Base-by-base conservation (phyloP, 1,140 invertebrate genomes). In the Phymastichus coffea region DNA sequence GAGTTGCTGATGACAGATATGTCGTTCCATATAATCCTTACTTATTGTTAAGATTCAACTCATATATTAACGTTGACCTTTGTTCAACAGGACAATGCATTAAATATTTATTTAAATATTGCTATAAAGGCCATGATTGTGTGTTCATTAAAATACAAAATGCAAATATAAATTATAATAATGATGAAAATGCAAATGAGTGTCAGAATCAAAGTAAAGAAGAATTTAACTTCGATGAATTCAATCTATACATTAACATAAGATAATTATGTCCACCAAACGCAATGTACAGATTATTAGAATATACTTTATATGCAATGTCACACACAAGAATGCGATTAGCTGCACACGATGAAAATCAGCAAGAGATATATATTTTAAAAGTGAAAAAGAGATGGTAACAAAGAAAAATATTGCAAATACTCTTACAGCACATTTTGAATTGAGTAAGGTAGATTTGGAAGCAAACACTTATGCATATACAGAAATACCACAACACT, bases 401-500 rank as follows among this genome's bases (percentile, higher is more conserved):
- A 26, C 15, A 2, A 25, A 7, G 6, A 52, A 52, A 48, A 48
- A 19, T 30, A 17, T 48, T 3, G 8, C 28, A 15, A 48, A 14
- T 15, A 48, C 46, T 10, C 30, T 48, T 17, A 48, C 28, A n/a
- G 46, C 46, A 48, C 30, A 12, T 2, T 48, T 48, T 33, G 26
- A 28, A 30, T 33, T 48, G 17, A 48, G 30, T 30, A 9, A 28
- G 17, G 15, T 17, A 17, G 46, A 48, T 48, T 7, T 26, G 0
- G 28, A 48, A 19, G 28, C 46, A 14, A 14, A 12, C 43, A 19
- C 15, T 14, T 54, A 54, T 28, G 40, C 63, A 48, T 66, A 66
- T 61, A 2, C 3, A 14, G 44, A 66, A 47, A 66, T 66, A 28
- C 64, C 56, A 20, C 43, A 59, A 37, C 43, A 58, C 47, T 65